Conservation (phyloP, 1,140 invertebrate species). For the Steinernema feltiae region DNA sequence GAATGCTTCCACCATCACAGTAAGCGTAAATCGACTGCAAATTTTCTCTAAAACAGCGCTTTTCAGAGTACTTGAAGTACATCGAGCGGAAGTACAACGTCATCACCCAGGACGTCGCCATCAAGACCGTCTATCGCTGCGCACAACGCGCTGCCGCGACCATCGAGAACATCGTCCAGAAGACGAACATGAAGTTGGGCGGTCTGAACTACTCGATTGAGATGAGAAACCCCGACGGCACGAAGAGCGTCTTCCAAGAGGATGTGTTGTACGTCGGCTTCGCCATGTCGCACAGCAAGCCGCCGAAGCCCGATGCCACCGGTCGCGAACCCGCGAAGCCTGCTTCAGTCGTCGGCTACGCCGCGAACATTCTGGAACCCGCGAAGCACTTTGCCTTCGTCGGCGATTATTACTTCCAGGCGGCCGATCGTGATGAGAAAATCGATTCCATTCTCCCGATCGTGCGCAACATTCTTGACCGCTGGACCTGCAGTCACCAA, state of each 20-base stretch:
- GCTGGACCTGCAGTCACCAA: background rate
- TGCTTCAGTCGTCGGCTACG: conserved; percentile 24
- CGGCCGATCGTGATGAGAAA: conserved; percentile 17
- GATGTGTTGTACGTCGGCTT: conserved; percentile 29
- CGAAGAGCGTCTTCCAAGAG: conserved; percentile 17
- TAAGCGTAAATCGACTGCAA: background rate
- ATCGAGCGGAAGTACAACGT: conserved; percentile 16
- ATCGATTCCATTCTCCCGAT: background rate
- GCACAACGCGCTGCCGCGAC: conserved; percentile 20
- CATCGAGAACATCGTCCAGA: conserved; percentile 32
- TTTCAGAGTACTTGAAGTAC: conserved; percentile 19
- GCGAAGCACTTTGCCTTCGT: conserved; percentile 24
- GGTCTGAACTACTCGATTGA: conserved; percentile 36
- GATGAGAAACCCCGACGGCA: background rate
- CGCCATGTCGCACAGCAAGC: conserved; percentile 26
- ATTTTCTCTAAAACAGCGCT: background rate
- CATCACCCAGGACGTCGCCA: conserved; percentile 23
- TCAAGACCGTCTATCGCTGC: background rate
- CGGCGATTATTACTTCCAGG: conserved; percentile 31
- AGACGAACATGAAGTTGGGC: conserved; percentile 37
- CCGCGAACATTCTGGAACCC: conserved; percentile 26
- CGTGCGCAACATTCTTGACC: conserved; percentile 21
- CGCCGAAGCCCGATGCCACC: conserved; percentile 18
- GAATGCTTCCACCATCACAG: conserved; percentile 11
- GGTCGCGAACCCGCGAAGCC: background rate